phyloP scores from a whole-genome alignment of 1,140 invertebrate species.

The Lepidurus couesii region DNA sequence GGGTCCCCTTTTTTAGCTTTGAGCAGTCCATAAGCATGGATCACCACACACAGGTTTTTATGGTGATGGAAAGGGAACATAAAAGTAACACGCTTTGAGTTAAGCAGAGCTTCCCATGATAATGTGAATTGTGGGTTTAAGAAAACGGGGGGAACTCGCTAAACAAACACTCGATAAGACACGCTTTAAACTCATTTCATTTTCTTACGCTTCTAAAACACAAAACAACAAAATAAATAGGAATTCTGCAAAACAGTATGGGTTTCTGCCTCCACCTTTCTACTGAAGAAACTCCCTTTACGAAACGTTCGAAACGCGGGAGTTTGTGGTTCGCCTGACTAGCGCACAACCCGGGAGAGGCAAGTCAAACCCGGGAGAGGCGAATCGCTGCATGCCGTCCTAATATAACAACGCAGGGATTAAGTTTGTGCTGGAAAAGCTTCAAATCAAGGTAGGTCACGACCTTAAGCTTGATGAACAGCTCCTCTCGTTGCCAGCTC shows the following conservation, averaged over 20 bases:
- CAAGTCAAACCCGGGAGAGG: background rate
- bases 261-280: no score
- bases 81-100: constrained; percentile 12
- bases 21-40: constrained; percentile 21
- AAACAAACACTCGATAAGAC: constrained; percentile 19
- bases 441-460: constrained; percentile 7
- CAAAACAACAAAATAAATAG: background rate
- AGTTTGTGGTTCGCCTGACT: background rate
- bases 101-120: constrained; percentile 8
- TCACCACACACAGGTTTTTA: constrained; percentile 15
- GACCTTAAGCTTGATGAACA: constrained; percentile 5
- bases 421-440: background rate
- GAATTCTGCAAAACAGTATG: no score
- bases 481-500: constrained; percentile 17
- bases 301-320: no score
- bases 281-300: no score
- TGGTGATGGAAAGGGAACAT: constrained; percentile 12
- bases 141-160: background rate
- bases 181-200: background rate
- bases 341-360: background rate
- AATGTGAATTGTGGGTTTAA: constrained; percentile 15
- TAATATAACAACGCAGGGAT: background rate
- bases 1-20: background rate
- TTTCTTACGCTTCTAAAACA: background rate
- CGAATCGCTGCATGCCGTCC: background rate